Conservation (phyloP, 2,888 invertebrate species). For the Danaus chrysippus region DNA sequence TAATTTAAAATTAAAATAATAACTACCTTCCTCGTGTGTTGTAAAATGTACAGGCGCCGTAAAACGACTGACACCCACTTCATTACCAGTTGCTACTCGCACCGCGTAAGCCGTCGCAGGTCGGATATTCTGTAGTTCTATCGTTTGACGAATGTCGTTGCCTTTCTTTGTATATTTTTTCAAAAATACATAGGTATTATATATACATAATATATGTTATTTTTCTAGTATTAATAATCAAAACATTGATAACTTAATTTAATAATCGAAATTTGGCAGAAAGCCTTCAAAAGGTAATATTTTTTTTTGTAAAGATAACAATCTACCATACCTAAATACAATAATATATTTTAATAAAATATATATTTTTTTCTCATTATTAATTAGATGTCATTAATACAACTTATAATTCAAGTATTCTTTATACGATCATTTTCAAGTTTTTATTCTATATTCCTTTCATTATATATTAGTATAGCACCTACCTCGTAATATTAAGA, state of each 20-base stretch:
- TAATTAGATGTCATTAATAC: too few relatives aligned
- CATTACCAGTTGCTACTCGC: conserved; percentile 67
- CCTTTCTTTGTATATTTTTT: conserved; percentile 48
- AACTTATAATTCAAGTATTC: too few relatives aligned
- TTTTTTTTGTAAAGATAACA: too few relatives aligned
- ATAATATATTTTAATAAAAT: too few relatives aligned
- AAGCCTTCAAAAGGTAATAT: too few relatives aligned
- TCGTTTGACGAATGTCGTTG: conserved; percentile 56
- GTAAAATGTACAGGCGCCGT: conserved; percentile 68
- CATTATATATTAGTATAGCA: background rate
- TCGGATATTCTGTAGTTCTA: conserved; percentile 59
- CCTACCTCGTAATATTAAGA: conserved; percentile 62
- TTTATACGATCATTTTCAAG: too few relatives aligned
- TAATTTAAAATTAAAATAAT: background rate
- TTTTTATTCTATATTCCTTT: too few relatives aligned
- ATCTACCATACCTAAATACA: too few relatives aligned
- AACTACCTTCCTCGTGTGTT: conserved; percentile 69
- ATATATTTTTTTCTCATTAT: too few relatives aligned
- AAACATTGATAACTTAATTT: too few relatives aligned
- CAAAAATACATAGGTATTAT: background rate
- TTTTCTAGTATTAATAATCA: background rate
- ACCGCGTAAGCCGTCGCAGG: conserved; percentile 67
- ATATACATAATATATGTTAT: too few relatives aligned
- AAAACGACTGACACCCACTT: conserved; percentile 66
- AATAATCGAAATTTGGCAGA: too few relatives aligned